A percentile compares a stretch with the other conserved stretches of the same genome.
phyloP scores from a whole-genome alignment of 2,888 invertebrate species.

The Cyaniris semiargus region DNA sequence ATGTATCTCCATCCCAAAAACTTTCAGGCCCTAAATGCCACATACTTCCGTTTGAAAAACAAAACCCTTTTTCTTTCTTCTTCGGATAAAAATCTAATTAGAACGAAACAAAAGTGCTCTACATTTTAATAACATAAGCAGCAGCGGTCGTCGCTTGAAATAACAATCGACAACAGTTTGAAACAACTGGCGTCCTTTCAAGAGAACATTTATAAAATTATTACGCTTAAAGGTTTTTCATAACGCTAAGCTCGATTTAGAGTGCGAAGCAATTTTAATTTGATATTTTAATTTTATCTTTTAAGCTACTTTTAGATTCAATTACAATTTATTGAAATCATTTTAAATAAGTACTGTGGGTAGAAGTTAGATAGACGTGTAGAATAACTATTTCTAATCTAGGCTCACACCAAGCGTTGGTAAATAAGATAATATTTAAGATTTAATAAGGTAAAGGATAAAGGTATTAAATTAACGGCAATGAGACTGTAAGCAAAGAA shows the following conservation, averaged over 20 bases:
- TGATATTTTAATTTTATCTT: background rate
- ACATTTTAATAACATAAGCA: background rate
- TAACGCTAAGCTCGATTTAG: background rate
- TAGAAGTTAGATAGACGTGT: background rate
- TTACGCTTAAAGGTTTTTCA: background rate
- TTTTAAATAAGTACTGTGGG: background rate
- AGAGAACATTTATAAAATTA: background rate
- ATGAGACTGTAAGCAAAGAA: no score
- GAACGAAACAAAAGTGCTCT: background rate
- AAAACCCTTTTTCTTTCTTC: no score
- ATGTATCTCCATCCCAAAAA: no score
- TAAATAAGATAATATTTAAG: no score
- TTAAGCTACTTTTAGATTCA: background rate
- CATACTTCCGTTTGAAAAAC: no score
- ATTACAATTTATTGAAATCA: background rate
- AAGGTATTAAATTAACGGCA: no score
- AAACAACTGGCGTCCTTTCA: background rate
- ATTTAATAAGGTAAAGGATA: no score
- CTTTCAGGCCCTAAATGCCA: no score
- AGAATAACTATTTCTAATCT: no score
- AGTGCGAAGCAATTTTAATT: background rate
- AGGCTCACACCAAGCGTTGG: no score
- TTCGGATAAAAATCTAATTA: background rate
- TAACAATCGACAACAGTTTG: background rate
- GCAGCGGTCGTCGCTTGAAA: background rate